Evolutionary conservation across 64 coral and sea anemone genomes (phyloP).

Genomic region (Porites australiensis): DNA sequence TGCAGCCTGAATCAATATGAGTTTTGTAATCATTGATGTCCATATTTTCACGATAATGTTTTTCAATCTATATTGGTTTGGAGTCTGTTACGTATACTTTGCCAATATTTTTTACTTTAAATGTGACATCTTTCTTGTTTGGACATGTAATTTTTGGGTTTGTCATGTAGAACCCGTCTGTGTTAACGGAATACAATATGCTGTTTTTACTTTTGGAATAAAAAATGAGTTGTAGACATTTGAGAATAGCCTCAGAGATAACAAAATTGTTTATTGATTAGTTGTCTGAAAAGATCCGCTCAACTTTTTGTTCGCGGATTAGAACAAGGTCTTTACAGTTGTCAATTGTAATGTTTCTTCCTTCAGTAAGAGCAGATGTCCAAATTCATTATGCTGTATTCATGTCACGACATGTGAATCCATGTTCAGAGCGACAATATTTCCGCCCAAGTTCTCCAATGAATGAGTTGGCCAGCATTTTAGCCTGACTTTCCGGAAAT

Average conservation of each 20-base stretch:
- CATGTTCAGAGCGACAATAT: neutral
- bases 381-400: constrained; percentile 28
- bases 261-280: constrained; percentile 28
- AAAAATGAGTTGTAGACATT: neutral
- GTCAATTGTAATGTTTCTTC: constrained; percentile 28
- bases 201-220: too few species aligned
- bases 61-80: too few species aligned
- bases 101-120: too few species aligned
- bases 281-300: neutral
- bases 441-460: constrained; percentile 18
- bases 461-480: neutral
- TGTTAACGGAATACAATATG: too few species aligned
- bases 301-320: neutral
- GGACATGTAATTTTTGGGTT: too few species aligned
- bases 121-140: too few species aligned
- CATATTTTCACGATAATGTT: too few species aligned
- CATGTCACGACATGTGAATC: neutral
- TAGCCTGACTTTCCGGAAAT: neutral
- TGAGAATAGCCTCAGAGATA: constrained; percentile 27
- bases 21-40: too few species aligned
- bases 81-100: too few species aligned
- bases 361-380: neutral
- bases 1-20: too few species aligned
- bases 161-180: too few species aligned
- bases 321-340: neutral